Base-by-base conservation (phyloP, 37 sponge, comb jelly and placozoan species). In the Oopsacas minuta region DNA sequence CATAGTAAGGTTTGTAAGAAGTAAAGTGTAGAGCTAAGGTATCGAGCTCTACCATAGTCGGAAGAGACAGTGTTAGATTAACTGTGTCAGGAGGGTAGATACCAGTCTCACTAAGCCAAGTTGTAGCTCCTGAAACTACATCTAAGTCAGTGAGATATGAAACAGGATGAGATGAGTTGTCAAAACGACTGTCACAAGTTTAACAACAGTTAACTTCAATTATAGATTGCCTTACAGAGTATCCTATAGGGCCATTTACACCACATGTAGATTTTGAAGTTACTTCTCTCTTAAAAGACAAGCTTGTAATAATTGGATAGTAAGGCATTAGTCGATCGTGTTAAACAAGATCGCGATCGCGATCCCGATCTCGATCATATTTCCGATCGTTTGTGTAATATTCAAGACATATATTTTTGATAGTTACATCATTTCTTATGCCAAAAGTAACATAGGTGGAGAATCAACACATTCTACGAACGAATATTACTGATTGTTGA, bases 91-190 rank as follows among this genome's bases (percentile, higher is more conserved):
- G 81, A 17, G 83, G 1, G 81, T 37, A 52, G 10, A 83, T 5
- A 30, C 83, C 75, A 36, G 83, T 88, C 17, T 85, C 84, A 36
- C 89, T 88, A 34, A 88, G 89, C 93, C 93, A 92, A 84, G 86
- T 86, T 0, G 83, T 92, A 0, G 52, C 37, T 30, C 28, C 36
- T 12, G 36, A 32, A 28, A 28, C 52, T 20, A 52, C 22, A 32
- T 85, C 46, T 42, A 88, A 86, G 53, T 92, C 93, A 23, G 90
- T 90, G 36, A 92, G 52, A 35, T 38, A 81, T 1, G 34, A 7
- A n/a, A 88, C 51, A 0, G 85, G 86, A 39, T 92, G 92, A 17
- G 88, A 61, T 25, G 75, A 25, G 75, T 61, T 61, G 22, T 61
- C 75, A 61, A 61, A 61, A 7, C 75, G 75, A n/a, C 20, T 25